Evolutionary conservation across 2,797 vertebrate genomes (phyloP), one percentile per base, ranked within the genome.

Genomic region (Poeciliopsis infans): DNA sequence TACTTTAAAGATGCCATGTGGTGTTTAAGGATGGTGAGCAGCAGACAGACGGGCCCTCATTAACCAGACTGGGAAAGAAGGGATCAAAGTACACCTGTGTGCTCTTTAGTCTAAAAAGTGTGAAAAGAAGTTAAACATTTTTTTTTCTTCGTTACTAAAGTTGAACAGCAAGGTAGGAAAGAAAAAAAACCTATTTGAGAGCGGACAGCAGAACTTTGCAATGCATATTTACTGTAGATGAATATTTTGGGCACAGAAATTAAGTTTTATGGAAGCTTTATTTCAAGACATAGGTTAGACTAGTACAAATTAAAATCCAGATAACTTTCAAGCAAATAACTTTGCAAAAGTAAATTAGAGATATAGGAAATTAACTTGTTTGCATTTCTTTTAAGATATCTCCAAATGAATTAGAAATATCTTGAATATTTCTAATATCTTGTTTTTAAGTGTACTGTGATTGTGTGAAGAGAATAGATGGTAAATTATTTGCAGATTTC

Each of bases 1-100:
- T 77, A 75, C 79, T 79, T 80, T 77, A 77, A 80, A 89, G 81
- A 73, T 72, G n/a, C 69, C 86, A 86, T 89, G 88, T 89, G 90
- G 75, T 53, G 87, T 88, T 83, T 87, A 87, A 90, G 89, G 90
- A 89, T 91, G 86, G 89, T 80, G 78, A 71, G 41, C 75, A 18
- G 61, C 15, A 46, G 87, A 86, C 90, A 89, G 90, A 89, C 55
- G 80, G 89, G 76, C 72, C 5, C 75, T 87, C 69, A 88, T 89
- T 88, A 86, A 75, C 81, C 46, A 51, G 79, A 36, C 43, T 15
- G 0, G 1, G 43, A 16, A 39, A 45, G 64, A 73, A 18, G 18
- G 73, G 16, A 23, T 41, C 43, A 64, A 82, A 82, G 70, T 18
- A 74, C 61, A 77, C 69, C 61, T 66, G 61, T 75, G 72, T 68